Percentiles rank a stretch among this genome's conserved stretches.
These are phyloP conservation scores for Burhinus bistriatus DNA, from an alignment of 2,113 vertebrate species.

Conservation along the genomic window DNA sequence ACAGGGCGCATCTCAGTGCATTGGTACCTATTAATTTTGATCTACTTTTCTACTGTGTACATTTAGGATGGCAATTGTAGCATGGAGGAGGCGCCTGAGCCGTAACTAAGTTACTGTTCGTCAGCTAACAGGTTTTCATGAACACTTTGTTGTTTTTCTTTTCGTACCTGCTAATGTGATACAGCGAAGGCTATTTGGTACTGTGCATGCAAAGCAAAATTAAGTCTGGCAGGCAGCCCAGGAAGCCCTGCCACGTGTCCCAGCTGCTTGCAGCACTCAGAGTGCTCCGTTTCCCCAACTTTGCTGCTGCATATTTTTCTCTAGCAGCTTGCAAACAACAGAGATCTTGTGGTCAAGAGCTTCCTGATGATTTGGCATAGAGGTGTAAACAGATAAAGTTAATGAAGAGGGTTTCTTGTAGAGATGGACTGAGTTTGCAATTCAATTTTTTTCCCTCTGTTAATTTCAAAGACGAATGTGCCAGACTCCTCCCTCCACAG, in stretches of 20 bases:
- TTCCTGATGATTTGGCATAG: neutral
- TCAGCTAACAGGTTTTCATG: neutral
- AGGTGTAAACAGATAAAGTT: neutral
- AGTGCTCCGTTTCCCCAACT: neutral
- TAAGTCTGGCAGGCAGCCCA: constrained; percentile 12
- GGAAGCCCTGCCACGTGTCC: constrained; percentile 24
- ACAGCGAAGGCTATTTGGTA: neutral
- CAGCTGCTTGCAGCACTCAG: neutral
- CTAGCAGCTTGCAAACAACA: neutral
- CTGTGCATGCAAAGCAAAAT: constrained; percentile 6
- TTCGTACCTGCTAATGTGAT: constrained; percentile 42
- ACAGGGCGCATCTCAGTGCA: neutral
- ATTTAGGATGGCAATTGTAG: neutral
- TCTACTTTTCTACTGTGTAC: neutral
- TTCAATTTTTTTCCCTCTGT: neutral
- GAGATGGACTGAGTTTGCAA: neutral
- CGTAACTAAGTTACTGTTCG: neutral
- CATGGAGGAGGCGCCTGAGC: neutral
- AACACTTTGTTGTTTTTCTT: neutral
- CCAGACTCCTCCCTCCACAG: neutral
- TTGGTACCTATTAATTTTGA: neutral
- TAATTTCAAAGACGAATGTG: neutral
- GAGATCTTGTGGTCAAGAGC: neutral
- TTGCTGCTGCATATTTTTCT: neutral
- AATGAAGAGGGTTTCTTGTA: neutral